Base-by-base conservation (phyloP, 2,888 invertebrate genomes). In the Xylophagus ater region DNA sequence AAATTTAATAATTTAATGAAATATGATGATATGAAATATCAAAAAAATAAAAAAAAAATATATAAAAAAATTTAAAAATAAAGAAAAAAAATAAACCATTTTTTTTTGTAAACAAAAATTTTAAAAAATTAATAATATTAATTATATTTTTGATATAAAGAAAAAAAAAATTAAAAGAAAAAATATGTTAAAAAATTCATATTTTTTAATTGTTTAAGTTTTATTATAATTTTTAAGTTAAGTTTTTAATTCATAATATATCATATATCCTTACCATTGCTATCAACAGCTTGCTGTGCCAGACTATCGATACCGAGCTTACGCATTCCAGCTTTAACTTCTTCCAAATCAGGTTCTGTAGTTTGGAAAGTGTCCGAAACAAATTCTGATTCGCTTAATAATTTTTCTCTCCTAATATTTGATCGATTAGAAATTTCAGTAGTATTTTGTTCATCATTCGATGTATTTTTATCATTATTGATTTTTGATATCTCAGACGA, bases 291-390 rank as follows among this genome's bases (percentile, higher is more conserved):
- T 47, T 69, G 60, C 52, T 67, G 60, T 45, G 59, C 66, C 55
- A 70, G 60, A 39, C 74, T 68, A 53, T 72, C 71, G 57, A 77
- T 70, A 50, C 76, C 76, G 49, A 84, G 69, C 62, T 76, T 77
- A 64, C 78, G 60, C 76, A 84, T 80, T 54, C 80, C 81, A 56
- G 81, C 78, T 55, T 76, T 74, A 45, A 80, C 80, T 63, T 83
- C 80, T 55, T 76, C 76, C 56, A 80, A 67, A 58, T 80, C 80
- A 53, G 71, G 71, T 51, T 69, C 71, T 53, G 72, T 71, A 48
- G 73, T 72, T 63, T 76, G 74, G 65, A 80, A 77, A 55, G 76
- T 72, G 62, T 84, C 83, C 54, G 82, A 82, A 53, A 82, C 75
- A 70, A 84, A 83, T 65, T 84, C 84, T 56, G 78, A 75, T 58